These are phyloP conservation scores for Neodiprion lecontei DNA, from an alignment of 1,140 invertebrate species.

Conservation along the genomic window DNA sequence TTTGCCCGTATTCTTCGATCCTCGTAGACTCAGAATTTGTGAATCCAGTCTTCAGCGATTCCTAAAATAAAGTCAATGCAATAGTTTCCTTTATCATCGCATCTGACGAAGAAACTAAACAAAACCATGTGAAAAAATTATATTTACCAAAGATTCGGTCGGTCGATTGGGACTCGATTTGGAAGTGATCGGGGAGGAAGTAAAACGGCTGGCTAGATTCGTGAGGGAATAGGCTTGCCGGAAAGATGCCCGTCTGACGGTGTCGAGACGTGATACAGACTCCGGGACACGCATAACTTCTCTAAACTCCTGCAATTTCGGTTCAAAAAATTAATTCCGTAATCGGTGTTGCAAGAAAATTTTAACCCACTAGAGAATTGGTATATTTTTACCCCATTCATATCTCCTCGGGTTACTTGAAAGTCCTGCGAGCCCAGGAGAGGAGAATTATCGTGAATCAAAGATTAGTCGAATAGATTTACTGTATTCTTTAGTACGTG, in stretches of 20 bases:
- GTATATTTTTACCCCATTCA: conserved; percentile 51
- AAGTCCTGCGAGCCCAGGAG: conserved; percentile 61
- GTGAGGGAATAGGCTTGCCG: conserved; percentile 62
- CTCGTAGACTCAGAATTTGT: conserved; percentile 54
- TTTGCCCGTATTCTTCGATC: conserved; percentile 49
- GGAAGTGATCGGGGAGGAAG: conserved; percentile 41
- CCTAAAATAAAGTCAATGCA: conserved; percentile 32
- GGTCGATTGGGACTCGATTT: conserved; percentile 36
- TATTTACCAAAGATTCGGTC: conserved; percentile 37
- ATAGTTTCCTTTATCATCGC: too few species aligned
- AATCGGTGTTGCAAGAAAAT: conserved; percentile 6
- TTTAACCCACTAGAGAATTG: background rate
- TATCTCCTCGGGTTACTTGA: conserved; percentile 58
- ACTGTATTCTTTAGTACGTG: background rate
- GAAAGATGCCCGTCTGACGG: conserved; percentile 58
- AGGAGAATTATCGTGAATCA: conserved; percentile 25
- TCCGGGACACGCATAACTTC: conserved; percentile 64
- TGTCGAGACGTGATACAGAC: conserved; percentile 57
- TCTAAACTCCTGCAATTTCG: conserved; percentile 65
- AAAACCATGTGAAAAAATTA: background rate
- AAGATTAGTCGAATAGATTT: background rate
- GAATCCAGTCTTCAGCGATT: conserved; percentile 42
- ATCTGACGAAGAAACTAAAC: too few species aligned
- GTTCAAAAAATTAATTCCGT: background rate
- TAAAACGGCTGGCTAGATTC: conserved; percentile 58